Evolutionary conservation across 2,113 vertebrate species (phyloP).

Genomic region (Telmatochromis brichardi): DNA sequence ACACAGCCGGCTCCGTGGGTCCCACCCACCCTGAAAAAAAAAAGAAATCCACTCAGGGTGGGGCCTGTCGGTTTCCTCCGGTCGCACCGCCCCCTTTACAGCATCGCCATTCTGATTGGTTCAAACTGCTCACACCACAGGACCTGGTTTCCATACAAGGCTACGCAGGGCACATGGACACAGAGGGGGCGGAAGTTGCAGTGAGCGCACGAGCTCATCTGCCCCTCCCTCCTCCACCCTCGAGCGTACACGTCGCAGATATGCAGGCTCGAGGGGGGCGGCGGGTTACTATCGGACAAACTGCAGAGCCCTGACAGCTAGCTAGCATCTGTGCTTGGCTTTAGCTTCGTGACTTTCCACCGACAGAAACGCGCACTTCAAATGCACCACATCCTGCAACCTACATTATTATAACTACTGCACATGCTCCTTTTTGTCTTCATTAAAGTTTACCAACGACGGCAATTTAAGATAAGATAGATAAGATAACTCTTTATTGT

Average conservation of each 20-base stretch:
- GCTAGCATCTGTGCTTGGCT: background rate
- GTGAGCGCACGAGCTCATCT: background rate
- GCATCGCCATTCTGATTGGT: conserved; percentile 60
- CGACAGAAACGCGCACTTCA: background rate
- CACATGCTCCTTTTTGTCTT: background rate
- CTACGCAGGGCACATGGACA: conserved; percentile 29
- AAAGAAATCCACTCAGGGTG: conserved; percentile 59
- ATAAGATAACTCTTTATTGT: no score
- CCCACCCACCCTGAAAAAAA: conserved; percentile 23
- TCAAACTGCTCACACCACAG: conserved; percentile 78
- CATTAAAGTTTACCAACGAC: background rate
- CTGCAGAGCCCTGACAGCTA: background rate
- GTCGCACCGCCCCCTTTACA: background rate
- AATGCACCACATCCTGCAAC: background rate
- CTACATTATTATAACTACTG: background rate
- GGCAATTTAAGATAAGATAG: background rate
- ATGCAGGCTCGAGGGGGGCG: background rate
- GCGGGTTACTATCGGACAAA: conserved; percentile 65
- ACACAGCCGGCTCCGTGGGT: conserved; percentile 15
- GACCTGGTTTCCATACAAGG: conserved; percentile 66
- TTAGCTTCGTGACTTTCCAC: background rate
- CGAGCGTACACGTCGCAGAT: background rate
- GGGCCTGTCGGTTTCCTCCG: conserved; percentile 19
- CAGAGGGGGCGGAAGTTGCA: background rate
- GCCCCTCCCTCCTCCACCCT: background rate